Evolutionary conservation across 2,888 invertebrate species (phyloP).

Genomic region (Aphelenchoides bicaudatus): DNA sequence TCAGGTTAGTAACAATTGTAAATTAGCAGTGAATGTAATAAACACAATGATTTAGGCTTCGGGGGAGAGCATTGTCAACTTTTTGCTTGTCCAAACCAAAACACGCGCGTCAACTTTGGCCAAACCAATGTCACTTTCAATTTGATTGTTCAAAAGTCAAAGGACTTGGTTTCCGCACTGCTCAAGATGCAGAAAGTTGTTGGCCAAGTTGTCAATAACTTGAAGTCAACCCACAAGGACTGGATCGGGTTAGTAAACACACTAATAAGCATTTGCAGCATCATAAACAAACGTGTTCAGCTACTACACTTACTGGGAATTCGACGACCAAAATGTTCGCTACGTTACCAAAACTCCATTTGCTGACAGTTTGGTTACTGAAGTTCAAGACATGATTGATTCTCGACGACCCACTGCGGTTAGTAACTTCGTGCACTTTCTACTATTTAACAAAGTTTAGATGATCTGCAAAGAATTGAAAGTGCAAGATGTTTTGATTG

Average conservation of each 20-base stretch:
- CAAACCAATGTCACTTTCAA: background rate
- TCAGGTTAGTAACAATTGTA: background rate
- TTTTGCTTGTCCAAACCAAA: background rate
- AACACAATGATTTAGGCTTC: too few relatives aligned
- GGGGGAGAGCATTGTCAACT: conserved; percentile 5
- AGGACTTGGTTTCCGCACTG: background rate
- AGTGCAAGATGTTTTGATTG: conserved; percentile 12
- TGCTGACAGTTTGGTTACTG: background rate
- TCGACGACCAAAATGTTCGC: background rate
- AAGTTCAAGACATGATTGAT: background rate
- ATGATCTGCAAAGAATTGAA: background rate
- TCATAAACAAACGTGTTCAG: conserved; percentile 11
- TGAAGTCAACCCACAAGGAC: conserved; percentile 4
- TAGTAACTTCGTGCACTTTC: background rate
- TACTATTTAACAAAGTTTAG: too few relatives aligned
- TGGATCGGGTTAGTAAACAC: conserved; percentile 8
- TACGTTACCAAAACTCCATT: background rate
- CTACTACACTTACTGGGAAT: conserved; percentile 8
- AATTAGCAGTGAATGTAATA: background rate
- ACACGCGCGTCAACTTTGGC: background rate
- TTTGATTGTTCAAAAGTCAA: conserved; percentile 9
- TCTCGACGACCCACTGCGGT: background rate
- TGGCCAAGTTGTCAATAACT: background rate
- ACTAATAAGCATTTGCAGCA: background rate
- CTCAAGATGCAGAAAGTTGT: background rate